A percentile compares a stretch with the other conserved stretches of the same genome.
Conservation (phyloP, 2,113 vertebrate genomes). For the Macaca nemestrina region DNA sequence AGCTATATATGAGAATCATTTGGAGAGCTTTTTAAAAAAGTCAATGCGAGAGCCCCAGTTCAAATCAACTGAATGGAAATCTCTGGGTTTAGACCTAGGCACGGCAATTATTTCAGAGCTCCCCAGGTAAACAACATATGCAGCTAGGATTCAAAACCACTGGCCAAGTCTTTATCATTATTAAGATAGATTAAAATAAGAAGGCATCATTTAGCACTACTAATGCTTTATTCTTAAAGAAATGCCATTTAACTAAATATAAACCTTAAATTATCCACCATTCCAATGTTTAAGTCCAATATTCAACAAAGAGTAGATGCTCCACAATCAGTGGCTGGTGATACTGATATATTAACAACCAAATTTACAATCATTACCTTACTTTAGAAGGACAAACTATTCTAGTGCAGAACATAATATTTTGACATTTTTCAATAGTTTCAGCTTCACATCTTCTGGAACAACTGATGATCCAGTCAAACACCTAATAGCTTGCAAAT, state of each 20-base stretch:
- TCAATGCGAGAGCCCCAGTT: neutral
- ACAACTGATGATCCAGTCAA: neutral
- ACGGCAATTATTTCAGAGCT: neutral
- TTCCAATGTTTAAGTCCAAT: neutral
- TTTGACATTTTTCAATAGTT: neutral
- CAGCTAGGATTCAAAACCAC: neutral
- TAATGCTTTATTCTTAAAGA: neutral
- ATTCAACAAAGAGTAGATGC: neutral
- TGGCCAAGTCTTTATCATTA: neutral
- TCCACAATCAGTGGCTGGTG: neutral
- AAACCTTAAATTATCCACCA: slow-evolving; percentile 2
- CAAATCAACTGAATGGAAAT: neutral
- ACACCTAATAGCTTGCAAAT: neutral
- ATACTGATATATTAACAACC: neutral
- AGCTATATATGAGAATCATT: neutral
- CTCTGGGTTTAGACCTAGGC: neutral
- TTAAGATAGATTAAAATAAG: slow-evolving; percentile 6
- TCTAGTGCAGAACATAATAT: neutral
- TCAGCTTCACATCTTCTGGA: neutral
- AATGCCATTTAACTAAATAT: neutral
- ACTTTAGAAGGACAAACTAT: neutral
- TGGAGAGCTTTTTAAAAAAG: neutral
- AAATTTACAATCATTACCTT: neutral
- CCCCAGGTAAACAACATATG: neutral
- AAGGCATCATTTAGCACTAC: neutral